Base-by-base conservation (phyloP, 2,797 vertebrate species). In the Kryptopterus vitreolus region DNA sequence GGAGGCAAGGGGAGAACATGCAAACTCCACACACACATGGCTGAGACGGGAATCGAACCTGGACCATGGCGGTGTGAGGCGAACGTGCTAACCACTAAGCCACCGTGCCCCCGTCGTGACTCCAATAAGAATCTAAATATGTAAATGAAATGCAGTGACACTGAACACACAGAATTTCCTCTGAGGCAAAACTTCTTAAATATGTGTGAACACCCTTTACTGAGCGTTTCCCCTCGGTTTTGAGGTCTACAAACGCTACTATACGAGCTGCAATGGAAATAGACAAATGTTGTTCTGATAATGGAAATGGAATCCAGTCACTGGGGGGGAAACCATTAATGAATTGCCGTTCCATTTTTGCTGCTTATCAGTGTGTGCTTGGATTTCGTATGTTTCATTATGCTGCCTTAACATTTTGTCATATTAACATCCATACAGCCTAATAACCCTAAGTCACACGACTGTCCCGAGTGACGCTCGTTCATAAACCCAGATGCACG, bases 221-320 rank as follows among this genome's bases (percentile, higher is more conserved):
- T n/a, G n/a, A n/a, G n/a, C n/a, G n/a, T n/a, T n/a, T 53, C 52
- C 6, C 24, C 24, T 74, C 43, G 57, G 11, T 5, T 16, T 74
- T 74, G 31, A 74, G 12, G 8, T 8, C 20, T 58, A 35, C 31
- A 15, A 72, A 55, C 70, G n/a, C 50, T 16, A 73, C 38, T 13
- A 7, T n/a, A 13, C 13, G 16, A 26, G 24, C 38, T 38, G 26
- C 12, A 24, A 26, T 31, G 16, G 68, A 52, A 59, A 57, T 58
- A 16, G 58, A 59, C 76, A 6, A 78, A 81, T 68, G 59, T 77
- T 88, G 85, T 81, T 89, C 83, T 83, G 61, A 86, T 80, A 81
- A 85, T 81, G 84, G 20, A 63, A 43, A 33, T 13, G 66, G 81
- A 66, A 81, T 79, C 26, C 80, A 35, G 38, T 80, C 53, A 80